Evolutionary conservation across 2,113 vertebrate genomes (phyloP).

Genomic region (Rhea americana): DNA sequence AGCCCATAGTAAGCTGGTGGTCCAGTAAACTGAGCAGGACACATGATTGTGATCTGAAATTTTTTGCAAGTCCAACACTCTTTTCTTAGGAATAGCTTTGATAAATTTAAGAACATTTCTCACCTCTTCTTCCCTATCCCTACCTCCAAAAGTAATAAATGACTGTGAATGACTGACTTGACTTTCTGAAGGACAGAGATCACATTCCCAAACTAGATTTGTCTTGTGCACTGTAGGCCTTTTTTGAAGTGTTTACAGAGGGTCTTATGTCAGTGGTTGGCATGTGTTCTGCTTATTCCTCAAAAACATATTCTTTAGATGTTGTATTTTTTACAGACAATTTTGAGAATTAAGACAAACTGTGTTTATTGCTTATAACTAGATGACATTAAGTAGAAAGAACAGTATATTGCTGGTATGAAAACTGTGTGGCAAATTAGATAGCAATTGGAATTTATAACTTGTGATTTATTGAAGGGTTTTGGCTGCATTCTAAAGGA

Average conservation of each 20-base stretch:
- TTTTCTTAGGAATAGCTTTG: not conserved
- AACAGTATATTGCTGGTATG: not conserved
- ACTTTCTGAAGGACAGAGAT: not conserved
- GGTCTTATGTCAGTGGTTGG: rapidly evolving
- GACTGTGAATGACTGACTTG: not conserved
- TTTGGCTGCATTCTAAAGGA: not conserved
- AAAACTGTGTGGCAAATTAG: not conserved
- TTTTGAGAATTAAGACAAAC: not conserved
- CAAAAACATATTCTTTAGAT: not conserved
- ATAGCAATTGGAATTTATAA: too few species aligned
- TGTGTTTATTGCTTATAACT: not conserved
- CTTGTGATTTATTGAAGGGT: not conserved
- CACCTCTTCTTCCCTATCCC: not conserved
- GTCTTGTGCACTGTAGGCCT: not conserved
- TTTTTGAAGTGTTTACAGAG: not conserved
- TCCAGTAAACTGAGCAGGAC: not conserved
- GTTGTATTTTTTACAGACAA: not conserved
- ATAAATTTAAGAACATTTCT: not conserved
- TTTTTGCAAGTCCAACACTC: not conserved
- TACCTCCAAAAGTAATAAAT: not conserved
- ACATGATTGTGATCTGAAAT: not conserved
- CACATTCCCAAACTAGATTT: not conserved
- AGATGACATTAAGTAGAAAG: not conserved
- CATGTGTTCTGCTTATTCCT: not conserved
- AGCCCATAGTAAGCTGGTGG: rapidly evolving